Evolutionary conservation across 1,140 invertebrate genomes (phyloP).

Genomic region (Drosophila elegans): DNA sequence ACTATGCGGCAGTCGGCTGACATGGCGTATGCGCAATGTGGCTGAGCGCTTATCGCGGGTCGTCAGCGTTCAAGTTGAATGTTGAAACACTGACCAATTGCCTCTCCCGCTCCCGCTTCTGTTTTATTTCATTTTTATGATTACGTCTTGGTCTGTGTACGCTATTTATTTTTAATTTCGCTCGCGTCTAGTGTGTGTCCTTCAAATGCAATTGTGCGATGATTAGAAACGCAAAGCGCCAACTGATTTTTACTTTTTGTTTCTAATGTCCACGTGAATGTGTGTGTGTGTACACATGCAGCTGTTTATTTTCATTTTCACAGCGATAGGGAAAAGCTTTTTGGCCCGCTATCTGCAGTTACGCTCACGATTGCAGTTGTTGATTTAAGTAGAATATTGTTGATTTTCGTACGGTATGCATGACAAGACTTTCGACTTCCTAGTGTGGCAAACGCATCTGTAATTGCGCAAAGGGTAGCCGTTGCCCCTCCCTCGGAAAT

Average conservation of each 20-base stretch:
- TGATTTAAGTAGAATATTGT: slow-evolving; percentile 53
- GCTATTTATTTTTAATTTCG: slow-evolving; percentile 74
- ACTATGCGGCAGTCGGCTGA: slow-evolving; percentile 16
- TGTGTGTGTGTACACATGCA: slow-evolving; percentile 36
- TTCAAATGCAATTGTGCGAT: slow-evolving; percentile 84
- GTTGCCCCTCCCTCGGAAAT: slow-evolving; percentile 33
- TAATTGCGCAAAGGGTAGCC: slow-evolving; percentile 37
- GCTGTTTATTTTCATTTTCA: slow-evolving; percentile 80
- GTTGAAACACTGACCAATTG: slow-evolving; percentile 32
- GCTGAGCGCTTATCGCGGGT: slow-evolving; percentile 69
- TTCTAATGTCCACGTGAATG: slow-evolving; percentile 52
- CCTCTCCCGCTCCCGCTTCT: slow-evolving; percentile 8
- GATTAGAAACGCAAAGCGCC: slow-evolving; percentile 75
- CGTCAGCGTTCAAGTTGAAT: slow-evolving; percentile 80
- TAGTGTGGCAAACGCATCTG: slow-evolving; percentile 42
- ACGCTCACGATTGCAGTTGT: slow-evolving; percentile 25
- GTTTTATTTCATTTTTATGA: slow-evolving; percentile 18
- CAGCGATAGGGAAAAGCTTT: slow-evolving; percentile 74
- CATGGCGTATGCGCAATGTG: slow-evolving; percentile 75
- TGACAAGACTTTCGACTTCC: slow-evolving; percentile 60
- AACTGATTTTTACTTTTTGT: slow-evolving; percentile 78
- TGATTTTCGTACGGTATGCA: slow-evolving; percentile 37
- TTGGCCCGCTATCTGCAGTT: slow-evolving; percentile 61
- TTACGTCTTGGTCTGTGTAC: slow-evolving; percentile 34
- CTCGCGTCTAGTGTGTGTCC: slow-evolving; percentile 61